Base-by-base conservation (phyloP, 2,113 vertebrate species). In the Ictalurus furcatus region DNA sequence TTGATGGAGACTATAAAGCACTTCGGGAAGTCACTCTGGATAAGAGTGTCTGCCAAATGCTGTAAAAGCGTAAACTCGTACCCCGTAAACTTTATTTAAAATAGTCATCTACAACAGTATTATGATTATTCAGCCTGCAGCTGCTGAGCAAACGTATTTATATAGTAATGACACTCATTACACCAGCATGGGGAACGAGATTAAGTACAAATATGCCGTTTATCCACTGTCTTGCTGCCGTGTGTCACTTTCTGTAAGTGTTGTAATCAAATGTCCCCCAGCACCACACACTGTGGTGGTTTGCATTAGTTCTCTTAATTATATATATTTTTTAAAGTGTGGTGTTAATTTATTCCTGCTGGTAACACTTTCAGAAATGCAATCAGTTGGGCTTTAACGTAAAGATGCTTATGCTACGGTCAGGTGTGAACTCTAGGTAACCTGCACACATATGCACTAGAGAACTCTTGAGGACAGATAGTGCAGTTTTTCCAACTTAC, bases 141-240 rank as follows among this genome's bases (percentile, higher is more conserved):
- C 76, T 79, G 76, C 16, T 81, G 52, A 56, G 28, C 16, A 56
- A 81, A 81, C 44, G 52, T 81, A n/a, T 81, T 30, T 30, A n/a
- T 17, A n/a, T 56, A 28, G 48, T 81, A 81, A 81, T 58, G 28
- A 81, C 52, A 81, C 78, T 81, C 48, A 56, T 81, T 81, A 81
- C n/a, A 3, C 28, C 78, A 30, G 78, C 78, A 81, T 21, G 78
- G 78, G 52, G 78, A 81, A 58, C 6, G 52, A 34, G 16, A 81
- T 59, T 82, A 82, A 13, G 37, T 13, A 82, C 9, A 37, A 82
- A 82, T 59, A 37, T 23, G 17, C n/a, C 13, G 78, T 80, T n/a
- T 14, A 48, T 78, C 74, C 40, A 48, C 74, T 25, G 78, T n/a
- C 52, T n/a, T n/a, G n/a, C 52, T 34, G 52, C 56, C 13, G 23